Evolutionary conservation across 1,140 invertebrate genomes (phyloP).

Genomic region (Pentalonia nigronervosa): DNA sequence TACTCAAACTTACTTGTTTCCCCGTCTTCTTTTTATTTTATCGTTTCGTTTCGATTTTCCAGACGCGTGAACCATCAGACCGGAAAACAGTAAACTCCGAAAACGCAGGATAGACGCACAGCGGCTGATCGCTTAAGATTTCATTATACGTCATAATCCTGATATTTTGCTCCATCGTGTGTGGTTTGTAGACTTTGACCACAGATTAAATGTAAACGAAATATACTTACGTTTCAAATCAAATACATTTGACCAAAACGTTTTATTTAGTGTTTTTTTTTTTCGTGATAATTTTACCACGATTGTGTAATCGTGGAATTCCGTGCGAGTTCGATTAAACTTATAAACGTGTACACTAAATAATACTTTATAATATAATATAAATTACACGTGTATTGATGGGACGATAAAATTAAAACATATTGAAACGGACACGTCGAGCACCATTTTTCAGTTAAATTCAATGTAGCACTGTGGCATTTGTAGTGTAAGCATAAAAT

Average conservation of each 20-base stretch:
- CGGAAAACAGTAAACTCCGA: neutral
- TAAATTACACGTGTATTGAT: too few relatives aligned
- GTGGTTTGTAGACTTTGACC: too few relatives aligned
- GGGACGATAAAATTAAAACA: too few relatives aligned
- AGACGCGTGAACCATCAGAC: neutral
- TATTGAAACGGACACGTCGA: neutral
- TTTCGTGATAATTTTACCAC: neutral
- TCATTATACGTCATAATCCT: neutral
- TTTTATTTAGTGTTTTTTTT: neutral
- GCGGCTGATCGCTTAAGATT: neutral
- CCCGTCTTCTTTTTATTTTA: neutral
- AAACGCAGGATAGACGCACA: neutral
- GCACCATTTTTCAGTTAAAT: neutral
- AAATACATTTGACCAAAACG: neutral
- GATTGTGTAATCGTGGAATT: neutral
- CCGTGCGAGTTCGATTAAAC: neutral
- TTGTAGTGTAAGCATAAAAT: neutral
- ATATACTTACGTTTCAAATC: neutral
- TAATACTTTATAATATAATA: too few relatives aligned
- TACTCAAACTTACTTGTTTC: constrained; percentile 6
- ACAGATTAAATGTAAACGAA: too few relatives aligned
- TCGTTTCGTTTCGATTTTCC: neutral
- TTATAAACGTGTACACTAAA: neutral
- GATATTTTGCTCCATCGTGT: too few relatives aligned
- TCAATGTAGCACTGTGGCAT: neutral